Base-by-base conservation (phyloP, 1,140 invertebrate genomes). In the Brachionus manjavacas region DNA sequence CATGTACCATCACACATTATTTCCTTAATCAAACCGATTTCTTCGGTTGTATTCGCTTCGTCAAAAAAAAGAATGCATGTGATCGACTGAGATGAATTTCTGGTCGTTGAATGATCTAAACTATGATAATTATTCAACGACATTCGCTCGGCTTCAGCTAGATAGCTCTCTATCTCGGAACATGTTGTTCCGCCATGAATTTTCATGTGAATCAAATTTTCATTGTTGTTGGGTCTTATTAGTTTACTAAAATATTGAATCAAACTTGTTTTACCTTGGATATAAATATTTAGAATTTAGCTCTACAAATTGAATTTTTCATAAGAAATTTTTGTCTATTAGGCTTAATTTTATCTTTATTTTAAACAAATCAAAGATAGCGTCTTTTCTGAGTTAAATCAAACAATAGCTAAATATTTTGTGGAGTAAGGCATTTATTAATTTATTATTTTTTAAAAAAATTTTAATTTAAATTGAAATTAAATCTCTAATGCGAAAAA, bases 11-110 rank as follows among this genome's bases (percentile, higher is more conserved):
- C 88, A 86, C 88, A 89, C 87, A 89, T 87, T 31, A 88, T 87
- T 79, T 88, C 88, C 84, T 89, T 89, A 66, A 88, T 87, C 14
- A 88, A 64, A 52, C 88, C 88, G 35, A 89, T 87, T 7, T 87
- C 86, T 72, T 88, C 87, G 55, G 88, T 89, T 20, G 88, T 88
- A 86, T 89, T 89, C 6, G 87, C 88, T 81, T 89, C 88, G 85
- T 89, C 88, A 85, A 89, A 88, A 85, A 89, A 89, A 66, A 89
- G 70, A 4, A 89, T 87, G 39, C 88, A 88, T 70, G 87, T 86
- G 12, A 88, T 85, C 23, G 41, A 6, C 31, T 35, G 31, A 7
- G 31, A 4, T 35, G 20, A 60, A 55, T 60, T 23, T 43, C 16
- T 64, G 28, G 49, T 8, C 14, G 3, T 39, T 2, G 4, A 66